Conservation (phyloP, 2,888 invertebrate genomes). For the Priocnemis perturbator region DNA sequence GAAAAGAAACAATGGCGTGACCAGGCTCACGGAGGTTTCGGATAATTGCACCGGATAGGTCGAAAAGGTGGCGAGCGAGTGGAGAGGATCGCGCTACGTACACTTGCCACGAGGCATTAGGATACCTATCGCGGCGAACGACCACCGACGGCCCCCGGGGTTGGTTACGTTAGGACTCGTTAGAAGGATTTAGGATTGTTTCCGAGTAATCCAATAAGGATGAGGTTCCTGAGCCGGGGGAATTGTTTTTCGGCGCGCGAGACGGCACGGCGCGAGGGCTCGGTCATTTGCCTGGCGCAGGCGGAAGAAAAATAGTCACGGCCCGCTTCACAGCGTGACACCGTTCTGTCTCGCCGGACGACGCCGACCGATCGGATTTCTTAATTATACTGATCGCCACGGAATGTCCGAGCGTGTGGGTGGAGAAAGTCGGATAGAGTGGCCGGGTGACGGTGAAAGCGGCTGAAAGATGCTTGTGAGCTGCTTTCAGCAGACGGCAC, state of each 20-base stretch:
- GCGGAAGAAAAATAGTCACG: no score
- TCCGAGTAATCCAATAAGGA: conserved; percentile 68
- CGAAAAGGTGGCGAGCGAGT: conserved; percentile 62
- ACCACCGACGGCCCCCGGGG: conserved; percentile 22
- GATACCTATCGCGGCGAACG: conserved; percentile 56
- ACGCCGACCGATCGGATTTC: no score
- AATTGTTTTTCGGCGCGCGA: conserved; percentile 7
- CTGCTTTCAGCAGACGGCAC: no score
- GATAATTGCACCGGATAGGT: conserved; percentile 70
- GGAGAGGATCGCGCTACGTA: conserved; percentile 48
- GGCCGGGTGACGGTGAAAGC: no score
- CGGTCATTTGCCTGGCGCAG: neutral
- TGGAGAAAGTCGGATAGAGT: no score
- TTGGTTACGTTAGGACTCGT: conserved; percentile 46
- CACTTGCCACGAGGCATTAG: conserved; percentile 66
- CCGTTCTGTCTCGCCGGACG: no score
- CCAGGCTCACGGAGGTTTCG: conserved; percentile 54
- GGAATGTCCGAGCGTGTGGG: no score
- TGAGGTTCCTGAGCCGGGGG: conserved; percentile 47
- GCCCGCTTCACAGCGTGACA: no score
- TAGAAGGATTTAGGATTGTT: conserved; percentile 64
- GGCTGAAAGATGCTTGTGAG: no score
- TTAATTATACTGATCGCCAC: no score
- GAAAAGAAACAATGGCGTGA: conserved; percentile 34
- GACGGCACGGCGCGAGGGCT: conserved; percentile 1